Base-by-base conservation (phyloP, 1,140 invertebrate species). In the Calycopis cecrops region DNA sequence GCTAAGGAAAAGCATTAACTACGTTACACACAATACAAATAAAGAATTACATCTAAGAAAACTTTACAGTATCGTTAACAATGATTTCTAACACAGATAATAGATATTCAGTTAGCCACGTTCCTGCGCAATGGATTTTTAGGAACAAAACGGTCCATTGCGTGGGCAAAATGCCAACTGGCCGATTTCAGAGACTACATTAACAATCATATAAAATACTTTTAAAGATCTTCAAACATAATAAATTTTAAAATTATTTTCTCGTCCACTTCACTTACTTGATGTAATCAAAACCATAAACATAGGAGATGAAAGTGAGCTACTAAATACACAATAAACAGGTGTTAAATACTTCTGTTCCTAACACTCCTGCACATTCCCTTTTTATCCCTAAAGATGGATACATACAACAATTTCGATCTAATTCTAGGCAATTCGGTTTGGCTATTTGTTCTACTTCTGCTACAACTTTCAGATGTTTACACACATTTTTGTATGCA, bases 391-490 rank as follows among this genome's bases (percentile, higher is more conserved):
- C 72, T 79, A 76, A 48, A 71, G 78, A 79, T 78, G 74, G 71
- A 74, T 85, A 85, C 82, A 79, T 82, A 85, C 81, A 78, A 78
- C 71, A 76, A 79, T 76, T 77, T 73, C 73, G 71, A 59, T 85
- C 72, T 85, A 74, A 76, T 61, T 71, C 78, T 85, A 85, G 78
- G 79, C 74, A 71, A 76, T 78, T 81, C 74, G 76, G 78, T 81
- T 73, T 42, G 51, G 51, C 51, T 33, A 28, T 9, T 6, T 38
- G 11, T 52, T 35, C 17, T 21, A 40, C 12, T 33, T 52, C 12
- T 18, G 35, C 1, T n/a, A 18, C 6, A 28, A 6, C 21, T 28
- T 3, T 28, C 21, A 28, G 21, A 3, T 28, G 21, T 6, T 28
- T 28, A 2, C 21, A 3, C 2, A 28, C 21, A 28, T 28, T 28